These are phyloP conservation scores for Coracias cyanogaster DNA, from an alignment of 2,797 vertebrate genomes.

Conservation along the genomic window DNA sequence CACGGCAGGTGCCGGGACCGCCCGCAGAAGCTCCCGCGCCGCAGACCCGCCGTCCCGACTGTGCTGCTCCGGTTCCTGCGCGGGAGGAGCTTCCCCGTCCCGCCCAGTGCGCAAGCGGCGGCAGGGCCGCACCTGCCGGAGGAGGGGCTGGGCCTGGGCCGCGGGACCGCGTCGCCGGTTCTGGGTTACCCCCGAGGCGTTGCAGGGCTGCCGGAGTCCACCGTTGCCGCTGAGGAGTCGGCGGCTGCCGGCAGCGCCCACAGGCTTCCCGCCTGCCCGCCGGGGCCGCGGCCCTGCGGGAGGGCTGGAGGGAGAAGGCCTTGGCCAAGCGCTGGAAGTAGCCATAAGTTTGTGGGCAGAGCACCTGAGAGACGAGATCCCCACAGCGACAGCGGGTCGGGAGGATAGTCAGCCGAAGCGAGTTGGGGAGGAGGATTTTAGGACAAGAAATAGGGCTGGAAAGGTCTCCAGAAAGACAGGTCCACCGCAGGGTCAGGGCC, in stretches of 20 bases:
- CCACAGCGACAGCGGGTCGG: neutral
- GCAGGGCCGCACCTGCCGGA: slow-evolving; percentile 28
- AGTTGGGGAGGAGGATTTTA: neutral
- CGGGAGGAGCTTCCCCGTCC: slow-evolving; percentile 51
- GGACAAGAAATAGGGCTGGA: neutral
- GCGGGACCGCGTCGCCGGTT: fast-evolving
- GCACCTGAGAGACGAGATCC: neutral
- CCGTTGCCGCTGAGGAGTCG: neutral
- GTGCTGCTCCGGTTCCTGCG: neutral
- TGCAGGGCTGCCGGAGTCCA: fast-evolving
- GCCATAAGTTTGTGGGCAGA: neutral
- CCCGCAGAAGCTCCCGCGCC: neutral
- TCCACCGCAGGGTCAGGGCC: neutral
- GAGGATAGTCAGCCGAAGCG: too few relatives aligned
- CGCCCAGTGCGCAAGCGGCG: slow-evolving; percentile 38
- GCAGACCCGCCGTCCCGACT: neutral
- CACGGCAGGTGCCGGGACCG: neutral
- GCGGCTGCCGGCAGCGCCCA: neutral
- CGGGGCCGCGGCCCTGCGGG: neutral
- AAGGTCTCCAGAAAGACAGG: neutral
- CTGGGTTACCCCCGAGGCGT: fast-evolving
- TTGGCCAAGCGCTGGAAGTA: neutral
- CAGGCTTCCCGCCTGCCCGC: neutral
- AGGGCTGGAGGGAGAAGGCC: neutral
- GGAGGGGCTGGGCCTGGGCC: neutral